Conservation (phyloP, 2,113 vertebrate species). For the Rostratula benghalensis region DNA sequence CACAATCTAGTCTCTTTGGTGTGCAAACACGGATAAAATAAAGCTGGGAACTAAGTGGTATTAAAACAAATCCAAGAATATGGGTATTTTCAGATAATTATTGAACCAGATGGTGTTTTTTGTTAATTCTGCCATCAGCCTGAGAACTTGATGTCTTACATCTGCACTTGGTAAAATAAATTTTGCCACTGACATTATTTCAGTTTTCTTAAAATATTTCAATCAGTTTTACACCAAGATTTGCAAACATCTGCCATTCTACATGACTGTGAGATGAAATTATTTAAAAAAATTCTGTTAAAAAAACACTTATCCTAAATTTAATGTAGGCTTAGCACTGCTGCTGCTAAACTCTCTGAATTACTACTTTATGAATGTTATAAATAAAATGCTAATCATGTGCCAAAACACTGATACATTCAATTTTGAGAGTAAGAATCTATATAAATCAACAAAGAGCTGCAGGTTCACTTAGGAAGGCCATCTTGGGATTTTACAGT, state of each 20-base stretch:
- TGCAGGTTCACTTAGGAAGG: background rate
- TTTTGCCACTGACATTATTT: constrained; percentile 83
- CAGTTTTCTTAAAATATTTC: constrained; percentile 87
- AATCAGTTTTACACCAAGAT: constrained; percentile 82
- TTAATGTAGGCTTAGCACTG: constrained; percentile 57
- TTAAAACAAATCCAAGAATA: constrained; percentile 82
- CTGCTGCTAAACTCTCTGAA: constrained; percentile 48
- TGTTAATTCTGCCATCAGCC: constrained; percentile 87
- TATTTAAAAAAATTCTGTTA: constrained; percentile 70
- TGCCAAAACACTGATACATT: background rate
- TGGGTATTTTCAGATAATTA: constrained; percentile 84
- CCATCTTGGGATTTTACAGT: background rate
- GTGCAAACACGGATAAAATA: constrained; percentile 81
- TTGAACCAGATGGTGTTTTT: constrained; percentile 89
- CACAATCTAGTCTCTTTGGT: constrained; percentile 77
- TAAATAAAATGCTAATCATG: constrained; percentile 29
- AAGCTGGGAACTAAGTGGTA: constrained; percentile 79
- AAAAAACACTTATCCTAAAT: constrained; percentile 61
- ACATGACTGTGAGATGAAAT: constrained; percentile 68
- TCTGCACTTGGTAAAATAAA: constrained; percentile 87
- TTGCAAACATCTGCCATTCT: constrained; percentile 83
- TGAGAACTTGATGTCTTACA: constrained; percentile 88
- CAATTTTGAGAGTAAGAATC: background rate
- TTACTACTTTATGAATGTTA: constrained; percentile 17
- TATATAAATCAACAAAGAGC: background rate